phyloP scores from a whole-genome alignment of 2,113 vertebrate species.

The Caranx ignobilis region DNA sequence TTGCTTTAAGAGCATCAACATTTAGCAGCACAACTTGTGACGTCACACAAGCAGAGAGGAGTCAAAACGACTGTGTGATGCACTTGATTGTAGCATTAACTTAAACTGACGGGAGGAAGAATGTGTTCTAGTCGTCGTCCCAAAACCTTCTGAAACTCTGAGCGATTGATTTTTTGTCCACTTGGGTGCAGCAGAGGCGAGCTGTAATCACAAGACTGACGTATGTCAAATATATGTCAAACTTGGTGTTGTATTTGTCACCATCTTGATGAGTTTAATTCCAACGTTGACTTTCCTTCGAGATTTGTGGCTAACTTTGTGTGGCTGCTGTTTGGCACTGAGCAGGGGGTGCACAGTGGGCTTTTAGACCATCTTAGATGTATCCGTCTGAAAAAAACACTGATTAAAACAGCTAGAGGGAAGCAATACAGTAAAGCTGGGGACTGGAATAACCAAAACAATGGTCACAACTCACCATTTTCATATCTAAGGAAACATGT shows the following conservation, averaged over 20 bases:
- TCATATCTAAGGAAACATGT: background rate
- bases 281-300: too few species aligned
- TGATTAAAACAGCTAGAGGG: background rate
- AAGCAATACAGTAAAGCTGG: background rate
- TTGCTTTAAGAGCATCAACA: too few species aligned
- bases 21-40: too few species aligned
- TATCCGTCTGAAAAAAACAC: background rate
- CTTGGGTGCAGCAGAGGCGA: slow-evolving; percentile 14
- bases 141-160: background rate
- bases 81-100: too few species aligned
- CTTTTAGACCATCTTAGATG: background rate
- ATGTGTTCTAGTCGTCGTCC: background rate
- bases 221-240: background rate
- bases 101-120: background rate
- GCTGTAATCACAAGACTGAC: background rate
- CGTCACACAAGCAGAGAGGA: too few species aligned
- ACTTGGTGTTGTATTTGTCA: background rate
- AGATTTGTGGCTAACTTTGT: background rate
- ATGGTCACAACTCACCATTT: background rate
- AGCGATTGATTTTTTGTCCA: background rate
- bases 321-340: slow-evolving; percentile 7
- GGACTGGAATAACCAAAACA: background rate
- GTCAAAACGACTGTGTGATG: too few species aligned
- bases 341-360: background rate
- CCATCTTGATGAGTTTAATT: background rate